Evolutionary conservation across 1,140 invertebrate genomes (phyloP), one percentile per base, ranked within the genome.

Genomic region (Melanaphis sacchari): DNA sequence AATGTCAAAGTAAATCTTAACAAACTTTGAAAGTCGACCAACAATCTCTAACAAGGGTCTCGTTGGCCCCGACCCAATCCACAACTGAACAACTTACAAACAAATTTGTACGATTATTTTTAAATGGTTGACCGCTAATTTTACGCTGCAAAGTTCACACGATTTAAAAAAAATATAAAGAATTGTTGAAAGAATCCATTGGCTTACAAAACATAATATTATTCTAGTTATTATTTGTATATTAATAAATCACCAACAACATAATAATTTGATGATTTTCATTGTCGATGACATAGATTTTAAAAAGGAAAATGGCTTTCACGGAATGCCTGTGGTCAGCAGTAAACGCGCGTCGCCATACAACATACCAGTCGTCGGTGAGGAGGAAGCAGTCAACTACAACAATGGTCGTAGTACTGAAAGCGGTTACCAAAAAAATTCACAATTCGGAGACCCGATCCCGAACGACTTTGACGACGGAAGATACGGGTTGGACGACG

Each of bases 261-360:
- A n/a, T 76, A n/a, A n/a, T 88, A 18, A n/a, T 88, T 52, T 18
- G 7, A 18, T 36, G 46, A 7, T 40, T 88, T 1, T 87, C 38
- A 40, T 26, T 89, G 11, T 84, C 81, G 81, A 40, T 41, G 5
- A 26, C 52, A 24, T 31, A 93, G 91, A 84, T 54, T 93, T 93
- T 38, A 84, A 93, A 84, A 93, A 41, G 31, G 76, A 93, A 84
- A 49, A 54, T 1, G 91, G 91, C 5, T 93, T 93, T 54, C 81
- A 84, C n/a, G 91, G 36, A 0, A n/a, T 49, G 38, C 91, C 91
- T n/a, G 15, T 38, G n/a, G 52, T 41, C 52, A 8, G 43, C 5
- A 1, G 11, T 22, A 38, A 36, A 18, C n/a, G 3, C 9, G 41
- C n/a, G 36, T 82, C 90, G 7, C 76, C 89, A 15, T 66, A 66